Percentiles rank a stretch among this genome's conserved stretches.
phyloP scores from a whole-genome alignment of 2,888 invertebrate species.

The Zootermopsis nevadensis region DNA sequence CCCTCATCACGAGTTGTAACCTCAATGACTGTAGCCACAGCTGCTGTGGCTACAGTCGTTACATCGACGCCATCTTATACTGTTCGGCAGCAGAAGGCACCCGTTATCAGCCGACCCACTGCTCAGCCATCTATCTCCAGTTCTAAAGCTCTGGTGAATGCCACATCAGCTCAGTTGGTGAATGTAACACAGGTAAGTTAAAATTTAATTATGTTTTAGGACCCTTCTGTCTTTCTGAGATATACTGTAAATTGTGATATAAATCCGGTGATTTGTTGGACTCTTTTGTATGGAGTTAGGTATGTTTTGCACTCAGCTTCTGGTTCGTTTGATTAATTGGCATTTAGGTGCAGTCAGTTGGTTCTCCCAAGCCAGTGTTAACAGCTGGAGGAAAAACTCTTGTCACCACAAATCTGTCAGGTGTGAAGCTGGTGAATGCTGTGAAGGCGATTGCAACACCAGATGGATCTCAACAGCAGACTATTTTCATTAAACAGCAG shows the following conservation, averaged over 20 bases:
- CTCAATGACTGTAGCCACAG: neutral
- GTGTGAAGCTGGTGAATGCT: constrained; percentile 52
- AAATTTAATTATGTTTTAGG: too few relatives aligned
- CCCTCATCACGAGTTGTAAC: constrained; percentile 6
- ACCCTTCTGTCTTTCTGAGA: too few relatives aligned
- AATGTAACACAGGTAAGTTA: constrained; percentile 40
- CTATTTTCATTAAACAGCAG: constrained; percentile 49
- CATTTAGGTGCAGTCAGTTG: constrained; percentile 43
- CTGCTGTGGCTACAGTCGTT: constrained; percentile 11
- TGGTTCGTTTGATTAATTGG: too few relatives aligned
- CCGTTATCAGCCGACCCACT: neutral
- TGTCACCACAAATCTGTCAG: constrained; percentile 47
- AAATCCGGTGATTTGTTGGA: too few relatives aligned
- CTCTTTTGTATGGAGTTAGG: too few relatives aligned
- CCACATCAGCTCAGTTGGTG: constrained; percentile 37
- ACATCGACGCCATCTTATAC: neutral
- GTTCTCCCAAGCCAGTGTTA: constrained; percentile 47
- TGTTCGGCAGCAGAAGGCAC: constrained; percentile 40
- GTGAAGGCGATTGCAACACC: constrained; percentile 40
- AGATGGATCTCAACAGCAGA: constrained; percentile 36
- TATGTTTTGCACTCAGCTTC: too few relatives aligned
- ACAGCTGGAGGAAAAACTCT: constrained; percentile 45
- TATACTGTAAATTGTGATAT: too few relatives aligned
- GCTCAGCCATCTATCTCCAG: constrained; percentile 21
- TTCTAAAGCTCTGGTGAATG: constrained; percentile 16